phyloP scores from a whole-genome alignment of 2,888 invertebrate genomes.

The Spodoptera exigua region DNA sequence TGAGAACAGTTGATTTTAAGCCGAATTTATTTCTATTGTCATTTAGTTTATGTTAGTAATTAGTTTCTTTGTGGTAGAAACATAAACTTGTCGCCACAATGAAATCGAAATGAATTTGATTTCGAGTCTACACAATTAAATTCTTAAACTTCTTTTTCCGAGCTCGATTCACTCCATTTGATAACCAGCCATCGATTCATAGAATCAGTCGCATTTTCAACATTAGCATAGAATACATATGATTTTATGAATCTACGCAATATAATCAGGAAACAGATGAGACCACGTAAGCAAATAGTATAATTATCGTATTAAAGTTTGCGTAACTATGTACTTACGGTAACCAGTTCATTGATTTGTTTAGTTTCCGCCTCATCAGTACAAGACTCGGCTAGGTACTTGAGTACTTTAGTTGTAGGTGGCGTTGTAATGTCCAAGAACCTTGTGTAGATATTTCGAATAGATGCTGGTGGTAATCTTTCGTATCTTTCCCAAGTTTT shows the following conservation, averaged over 20 bases:
- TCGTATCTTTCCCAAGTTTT: slow-evolving; percentile 96
- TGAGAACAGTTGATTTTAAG: no score
- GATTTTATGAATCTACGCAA: background rate
- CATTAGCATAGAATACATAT: background rate
- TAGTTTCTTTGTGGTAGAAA: no score
- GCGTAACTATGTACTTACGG: slow-evolving; percentile 84
- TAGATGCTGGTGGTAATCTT: slow-evolving; percentile 92
- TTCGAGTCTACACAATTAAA: no score
- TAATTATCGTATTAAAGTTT: slow-evolving; percentile 4
- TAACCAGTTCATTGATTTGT: slow-evolving; percentile 92
- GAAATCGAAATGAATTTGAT: no score
- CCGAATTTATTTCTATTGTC: no score
- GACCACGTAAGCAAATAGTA: background rate
- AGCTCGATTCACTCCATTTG: no score
- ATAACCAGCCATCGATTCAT: no score
- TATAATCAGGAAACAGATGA: slow-evolving; percentile 6
- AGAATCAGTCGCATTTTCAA: no score
- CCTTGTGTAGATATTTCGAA: slow-evolving; percentile 93
- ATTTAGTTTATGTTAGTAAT: no score
- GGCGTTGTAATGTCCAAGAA: slow-evolving; percentile 97
- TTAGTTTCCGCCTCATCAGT: slow-evolving; percentile 92
- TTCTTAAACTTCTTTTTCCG: no score
- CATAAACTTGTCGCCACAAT: no score
- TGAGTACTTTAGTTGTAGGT: slow-evolving; percentile 94
- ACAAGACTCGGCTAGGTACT: slow-evolving; percentile 94